Conservation (phyloP, 2,797 vertebrate genomes). For the Tokudaia muenninki region DNA sequence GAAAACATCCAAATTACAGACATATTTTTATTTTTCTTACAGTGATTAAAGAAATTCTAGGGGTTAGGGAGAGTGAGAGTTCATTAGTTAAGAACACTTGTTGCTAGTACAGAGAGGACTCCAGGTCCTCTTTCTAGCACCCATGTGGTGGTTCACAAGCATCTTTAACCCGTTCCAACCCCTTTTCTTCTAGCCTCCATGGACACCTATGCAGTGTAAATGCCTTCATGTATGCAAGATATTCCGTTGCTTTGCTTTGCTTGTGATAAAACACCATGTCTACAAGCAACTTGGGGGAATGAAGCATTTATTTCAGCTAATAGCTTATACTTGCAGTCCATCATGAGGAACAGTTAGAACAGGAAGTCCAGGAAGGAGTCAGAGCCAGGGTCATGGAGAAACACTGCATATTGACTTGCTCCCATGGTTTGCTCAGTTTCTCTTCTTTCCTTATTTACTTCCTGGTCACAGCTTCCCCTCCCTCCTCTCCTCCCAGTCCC, state of each 20-base stretch:
- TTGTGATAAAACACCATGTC: background rate
- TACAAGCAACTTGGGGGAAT: background rate
- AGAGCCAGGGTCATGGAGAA: background rate
- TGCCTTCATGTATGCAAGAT: background rate
- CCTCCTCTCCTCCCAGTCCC: too few relatives aligned
- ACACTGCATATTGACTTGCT: background rate
- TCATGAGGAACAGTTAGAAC: background rate
- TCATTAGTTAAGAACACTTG: background rate
- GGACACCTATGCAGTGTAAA: background rate
- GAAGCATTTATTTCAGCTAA: background rate
- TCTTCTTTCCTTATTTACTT: background rate
- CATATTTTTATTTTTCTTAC: background rate
- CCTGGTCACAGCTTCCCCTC: too few relatives aligned
- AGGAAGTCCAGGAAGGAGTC: background rate
- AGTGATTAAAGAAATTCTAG: background rate
- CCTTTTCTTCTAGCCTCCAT: background rate
- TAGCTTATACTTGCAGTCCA: background rate
- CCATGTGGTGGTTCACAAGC: too few relatives aligned
- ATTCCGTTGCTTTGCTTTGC: background rate
- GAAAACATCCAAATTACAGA: background rate
- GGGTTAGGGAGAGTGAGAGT: background rate
- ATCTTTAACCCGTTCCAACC: background rate
- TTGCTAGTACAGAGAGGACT: background rate
- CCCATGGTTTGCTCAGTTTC: background rate
- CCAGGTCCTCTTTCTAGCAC: too few relatives aligned